phyloP scores from a whole-genome alignment of 2,113 vertebrate genomes.

The Cyanoderma ruficeps region DNA sequence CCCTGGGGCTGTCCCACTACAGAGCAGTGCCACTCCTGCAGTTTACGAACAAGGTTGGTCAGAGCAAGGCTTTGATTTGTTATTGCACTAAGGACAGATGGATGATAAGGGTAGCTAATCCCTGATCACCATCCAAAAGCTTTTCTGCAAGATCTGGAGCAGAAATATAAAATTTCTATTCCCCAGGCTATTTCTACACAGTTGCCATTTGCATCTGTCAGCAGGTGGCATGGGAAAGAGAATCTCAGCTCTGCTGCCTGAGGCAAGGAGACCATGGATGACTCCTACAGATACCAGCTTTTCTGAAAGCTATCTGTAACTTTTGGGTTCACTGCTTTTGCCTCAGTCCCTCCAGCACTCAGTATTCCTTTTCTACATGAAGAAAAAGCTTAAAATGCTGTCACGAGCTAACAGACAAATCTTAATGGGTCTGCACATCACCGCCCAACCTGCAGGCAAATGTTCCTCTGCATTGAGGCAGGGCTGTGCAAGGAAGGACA shows the following conservation, averaged over 20 bases:
- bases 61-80: not conserved
- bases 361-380: not conserved
- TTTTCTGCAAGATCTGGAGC: constrained; percentile 11
- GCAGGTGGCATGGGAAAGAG: not conserved
- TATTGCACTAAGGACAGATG: not conserved
- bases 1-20: not conserved
- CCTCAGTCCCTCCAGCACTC: not conserved
- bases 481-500: not conserved
- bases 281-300: not conserved
- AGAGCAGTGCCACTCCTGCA: not conserved
- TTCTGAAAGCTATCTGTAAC: not conserved
- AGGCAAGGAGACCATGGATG: not conserved
- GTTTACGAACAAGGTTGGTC: not conserved
- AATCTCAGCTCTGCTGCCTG: not conserved
- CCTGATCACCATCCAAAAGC: not conserved
- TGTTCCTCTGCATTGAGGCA: not conserved
- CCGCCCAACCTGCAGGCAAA: not conserved
- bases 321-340: not conserved
- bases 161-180: constrained; percentile 5
- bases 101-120: constrained; percentile 20
- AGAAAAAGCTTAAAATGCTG: not conserved
- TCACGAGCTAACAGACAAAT: not conserved
- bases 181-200: constrained; percentile 21
- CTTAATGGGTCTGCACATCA: not conserved
- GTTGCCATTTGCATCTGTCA: constrained; percentile 12